phyloP scores from a whole-genome alignment of 2,113 vertebrate genomes.

The Tragelaphus scriptus region DNA sequence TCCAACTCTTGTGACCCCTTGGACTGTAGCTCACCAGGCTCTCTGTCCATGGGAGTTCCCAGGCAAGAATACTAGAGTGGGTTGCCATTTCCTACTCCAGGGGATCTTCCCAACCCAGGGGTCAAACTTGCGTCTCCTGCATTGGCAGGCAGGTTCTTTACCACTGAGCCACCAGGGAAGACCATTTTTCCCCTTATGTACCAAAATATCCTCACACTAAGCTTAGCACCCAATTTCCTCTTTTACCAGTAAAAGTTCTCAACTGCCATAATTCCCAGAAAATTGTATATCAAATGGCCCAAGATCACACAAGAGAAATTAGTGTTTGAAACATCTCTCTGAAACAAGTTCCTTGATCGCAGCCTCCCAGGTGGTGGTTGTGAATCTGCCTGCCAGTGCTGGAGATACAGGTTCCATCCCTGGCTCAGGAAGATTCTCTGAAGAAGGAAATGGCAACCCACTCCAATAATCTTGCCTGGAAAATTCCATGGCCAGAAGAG shows the following conservation, averaged over 20 bases:
- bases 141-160: background rate
- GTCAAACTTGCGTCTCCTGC: rapidly evolving
- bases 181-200: background rate
- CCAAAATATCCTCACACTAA: background rate
- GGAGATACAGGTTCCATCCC: background rate
- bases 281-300: background rate
- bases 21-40: background rate
- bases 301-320: background rate
- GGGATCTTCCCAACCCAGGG: background rate
- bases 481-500: background rate
- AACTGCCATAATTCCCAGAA: background rate
- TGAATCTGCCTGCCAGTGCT: background rate
- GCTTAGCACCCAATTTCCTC: background rate
- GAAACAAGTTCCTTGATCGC: background rate
- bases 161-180: background rate
- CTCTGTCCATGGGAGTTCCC: background rate
- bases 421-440: background rate
- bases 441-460: background rate
- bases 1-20: background rate
- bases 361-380: background rate
- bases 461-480: background rate
- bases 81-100: background rate
- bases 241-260: background rate
- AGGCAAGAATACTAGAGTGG: background rate
- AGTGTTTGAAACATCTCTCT: background rate